Evolutionary conservation across 2,888 invertebrate genomes (phyloP).

Genomic region (Archips xylosteana): DNA sequence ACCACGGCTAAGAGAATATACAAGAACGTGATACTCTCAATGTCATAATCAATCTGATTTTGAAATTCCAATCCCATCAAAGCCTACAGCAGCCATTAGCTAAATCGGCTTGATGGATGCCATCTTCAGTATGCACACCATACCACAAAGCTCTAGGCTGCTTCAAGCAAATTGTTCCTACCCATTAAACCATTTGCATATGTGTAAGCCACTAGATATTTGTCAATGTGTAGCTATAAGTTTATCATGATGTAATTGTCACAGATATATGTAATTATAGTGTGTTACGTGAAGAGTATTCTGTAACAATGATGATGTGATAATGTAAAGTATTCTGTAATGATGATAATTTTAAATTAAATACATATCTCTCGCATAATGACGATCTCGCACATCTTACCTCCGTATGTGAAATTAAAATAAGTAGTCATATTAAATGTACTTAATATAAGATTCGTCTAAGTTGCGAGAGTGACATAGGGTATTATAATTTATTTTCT

Average conservation of each 20-base stretch:
- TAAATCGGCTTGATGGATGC: conserved; percentile 7
- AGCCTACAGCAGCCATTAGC: conserved; percentile 11
- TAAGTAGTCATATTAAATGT: no score
- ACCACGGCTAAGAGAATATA: background rate
- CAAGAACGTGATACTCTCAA: conserved; percentile 35
- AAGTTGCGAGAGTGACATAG: no score
- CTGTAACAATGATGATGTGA: no score
- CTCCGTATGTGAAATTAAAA: no score
- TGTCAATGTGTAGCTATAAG: background rate
- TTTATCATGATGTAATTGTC: background rate
- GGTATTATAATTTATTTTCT: no score
- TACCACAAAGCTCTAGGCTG: conserved; percentile 22
- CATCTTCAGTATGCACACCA: conserved; percentile 20
- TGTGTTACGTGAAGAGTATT: no score
- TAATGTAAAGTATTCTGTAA: no score
- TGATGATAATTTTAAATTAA: no score
- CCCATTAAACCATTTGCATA: conserved; percentile 37
- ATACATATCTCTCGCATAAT: no score
- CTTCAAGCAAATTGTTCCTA: conserved; percentile 21
- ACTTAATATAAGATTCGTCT: no score
- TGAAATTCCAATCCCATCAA: conserved; percentile 14
- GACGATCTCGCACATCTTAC: no score
- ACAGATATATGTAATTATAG: background rate
- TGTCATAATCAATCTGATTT: conserved; percentile 38
- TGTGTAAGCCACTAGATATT: conserved; percentile 7